Evolutionary conservation across 2,113 vertebrate genomes (phyloP).

Genomic region (Crotalus viridis): DNA sequence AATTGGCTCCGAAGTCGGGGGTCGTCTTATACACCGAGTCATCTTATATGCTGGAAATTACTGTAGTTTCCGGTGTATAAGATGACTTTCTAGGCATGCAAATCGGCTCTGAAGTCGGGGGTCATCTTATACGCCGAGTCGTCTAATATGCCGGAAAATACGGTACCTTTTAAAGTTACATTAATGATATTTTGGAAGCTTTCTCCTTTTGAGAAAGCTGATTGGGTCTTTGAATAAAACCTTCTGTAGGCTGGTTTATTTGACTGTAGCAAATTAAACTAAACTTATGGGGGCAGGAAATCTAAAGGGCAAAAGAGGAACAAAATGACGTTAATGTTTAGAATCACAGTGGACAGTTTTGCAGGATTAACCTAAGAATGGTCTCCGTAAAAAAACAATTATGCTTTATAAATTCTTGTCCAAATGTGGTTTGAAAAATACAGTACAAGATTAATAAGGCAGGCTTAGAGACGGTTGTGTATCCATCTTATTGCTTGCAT

Average conservation of each 20-base stretch:
- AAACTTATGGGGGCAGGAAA: constrained; percentile 74
- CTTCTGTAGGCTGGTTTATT: neutral
- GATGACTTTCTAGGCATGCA: too few relatives aligned
- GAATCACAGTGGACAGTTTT: constrained; percentile 70
- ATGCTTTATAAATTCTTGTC: constrained; percentile 43
- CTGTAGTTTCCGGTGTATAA: too few relatives aligned
- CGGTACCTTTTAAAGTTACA: neutral
- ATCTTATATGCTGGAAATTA: too few relatives aligned
- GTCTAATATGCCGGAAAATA: too few relatives aligned
- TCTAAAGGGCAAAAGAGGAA: constrained; percentile 73
- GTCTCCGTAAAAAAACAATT: constrained; percentile 78
- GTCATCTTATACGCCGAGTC: too few relatives aligned
- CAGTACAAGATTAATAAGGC: constrained; percentile 31
- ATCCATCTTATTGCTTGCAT: constrained; percentile 59
- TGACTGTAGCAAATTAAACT: neutral
- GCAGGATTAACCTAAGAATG: constrained; percentile 57
- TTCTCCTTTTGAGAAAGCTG: neutral
- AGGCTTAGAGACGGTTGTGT: constrained; percentile 45
- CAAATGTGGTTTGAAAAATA: constrained; percentile 62
- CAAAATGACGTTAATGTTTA: constrained; percentile 71
- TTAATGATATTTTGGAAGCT: neutral
- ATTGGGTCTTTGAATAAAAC: neutral
- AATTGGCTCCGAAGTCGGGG: too few relatives aligned
- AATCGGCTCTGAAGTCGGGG: too few relatives aligned
- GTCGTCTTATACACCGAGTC: too few relatives aligned